Conservation (phyloP, 2,113 vertebrate genomes). For the Poeciliopsis occidentalis region DNA sequence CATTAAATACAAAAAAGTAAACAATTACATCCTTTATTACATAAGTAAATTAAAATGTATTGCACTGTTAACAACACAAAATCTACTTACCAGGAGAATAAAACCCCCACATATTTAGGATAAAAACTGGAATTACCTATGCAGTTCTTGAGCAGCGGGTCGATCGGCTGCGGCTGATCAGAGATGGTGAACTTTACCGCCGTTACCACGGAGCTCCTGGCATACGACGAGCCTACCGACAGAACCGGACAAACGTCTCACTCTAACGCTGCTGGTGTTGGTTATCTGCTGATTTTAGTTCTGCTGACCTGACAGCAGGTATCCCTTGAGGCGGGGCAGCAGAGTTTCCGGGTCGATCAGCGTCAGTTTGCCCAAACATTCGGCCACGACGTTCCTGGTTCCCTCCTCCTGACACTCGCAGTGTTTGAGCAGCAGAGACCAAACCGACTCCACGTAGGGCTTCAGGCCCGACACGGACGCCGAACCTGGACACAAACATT, state of each 20-base stretch:
- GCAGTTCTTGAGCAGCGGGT: slow-evolving; percentile 96
- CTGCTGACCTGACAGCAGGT: slow-evolving; percentile 90
- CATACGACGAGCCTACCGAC: slow-evolving; percentile 91
- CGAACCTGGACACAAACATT: slow-evolving; percentile 76
- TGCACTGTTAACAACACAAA: no score
- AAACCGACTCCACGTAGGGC: slow-evolving; percentile 96
- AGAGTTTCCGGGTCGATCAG: slow-evolving; percentile 97
- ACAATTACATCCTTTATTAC: no score
- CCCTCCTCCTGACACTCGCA: slow-evolving; percentile 98
- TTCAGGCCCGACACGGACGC: slow-evolving; percentile 93
- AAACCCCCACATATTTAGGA: no score
- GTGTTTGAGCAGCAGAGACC: slow-evolving; percentile 95
- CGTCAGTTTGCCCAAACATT: slow-evolving; percentile 96
- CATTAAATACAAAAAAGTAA: no score
- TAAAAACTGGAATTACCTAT: slow-evolving; percentile 83
- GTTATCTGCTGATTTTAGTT: no score
- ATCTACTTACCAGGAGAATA: no score
- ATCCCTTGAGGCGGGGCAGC: slow-evolving; percentile 94
- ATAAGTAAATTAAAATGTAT: no score
- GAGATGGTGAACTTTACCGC: slow-evolving; percentile 99
- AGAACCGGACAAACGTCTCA: not conserved
- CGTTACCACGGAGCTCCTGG: slow-evolving; percentile 96
- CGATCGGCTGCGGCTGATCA: slow-evolving; percentile 96
- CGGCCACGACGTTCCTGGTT: slow-evolving; percentile 96
- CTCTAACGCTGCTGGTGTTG: not conserved